Base-by-base conservation (phyloP, 2,888 invertebrate genomes). In the Trissoscelio sp. region DNA sequence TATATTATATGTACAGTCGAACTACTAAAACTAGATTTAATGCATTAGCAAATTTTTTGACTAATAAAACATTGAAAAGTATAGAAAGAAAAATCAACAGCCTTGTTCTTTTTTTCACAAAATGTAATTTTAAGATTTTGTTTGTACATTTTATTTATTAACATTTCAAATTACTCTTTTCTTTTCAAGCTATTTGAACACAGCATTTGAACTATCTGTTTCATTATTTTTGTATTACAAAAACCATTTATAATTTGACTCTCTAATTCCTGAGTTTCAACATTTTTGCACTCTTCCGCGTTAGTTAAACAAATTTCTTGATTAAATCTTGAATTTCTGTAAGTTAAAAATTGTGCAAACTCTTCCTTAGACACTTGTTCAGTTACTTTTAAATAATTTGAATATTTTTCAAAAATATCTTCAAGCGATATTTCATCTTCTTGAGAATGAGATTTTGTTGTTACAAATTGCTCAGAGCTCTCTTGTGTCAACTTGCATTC, bases 231-330 rank as follows among this genome's bases (percentile, higher is more conserved):
- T 55, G 93, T 93, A 86, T 95, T 93, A 87, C 95, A 94, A 84
- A 95, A 92, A 24, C 95, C 93, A 89, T 95, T 94, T 22, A 96
- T 92, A 37, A 96, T 89, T 39, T 93, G 91, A 28, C 28, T 62
- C 39, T 73, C 69, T 31, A 69, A 80, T 88, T 84, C 57, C 34
- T 11, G 5, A 24, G 0, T 37, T 37, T 67, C 67, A 7, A 28
- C 79, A 89, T 83, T 60, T 37, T 82, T 44, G 12, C 11, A 16
- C 6, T 3, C 11, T 18, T 73, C 34, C 12, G 1, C 7, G 12
- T 48, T 14, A 39, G 39, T 18, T 22, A n/a, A 42, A 18, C 39
- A 11, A 9, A 9, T 18, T 14, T 62, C 62, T 58, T 67, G 31
- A 31, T 72, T 7, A 53, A 83, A 82, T 11, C 73, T 67, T 7